Conservation (phyloP, 1,140 invertebrate genomes). For the Hypsibius dujardini region DNA sequence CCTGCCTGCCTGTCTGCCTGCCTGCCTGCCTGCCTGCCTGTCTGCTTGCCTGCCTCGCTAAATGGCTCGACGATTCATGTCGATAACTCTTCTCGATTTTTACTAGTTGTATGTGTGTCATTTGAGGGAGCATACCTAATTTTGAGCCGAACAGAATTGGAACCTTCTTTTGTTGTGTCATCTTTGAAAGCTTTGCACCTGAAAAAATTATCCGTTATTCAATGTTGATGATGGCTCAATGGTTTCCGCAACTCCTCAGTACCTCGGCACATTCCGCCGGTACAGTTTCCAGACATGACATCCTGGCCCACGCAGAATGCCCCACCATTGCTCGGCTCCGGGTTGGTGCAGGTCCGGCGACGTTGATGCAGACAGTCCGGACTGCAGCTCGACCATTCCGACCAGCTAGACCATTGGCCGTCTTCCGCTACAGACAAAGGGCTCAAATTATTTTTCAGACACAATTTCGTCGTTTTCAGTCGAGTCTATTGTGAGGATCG, state of each 20-base stretch:
- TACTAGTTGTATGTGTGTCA: not conserved
- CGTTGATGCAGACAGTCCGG: constrained; percentile 62
- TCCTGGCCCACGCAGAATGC: constrained; percentile 64
- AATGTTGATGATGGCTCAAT: not conserved
- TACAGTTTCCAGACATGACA: constrained; percentile 47
- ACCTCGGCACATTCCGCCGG: constrained; percentile 45
- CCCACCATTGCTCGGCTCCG: constrained; percentile 57
- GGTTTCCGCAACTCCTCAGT: not conserved
- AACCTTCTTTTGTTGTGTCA: not conserved
- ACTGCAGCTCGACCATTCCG: constrained; percentile 65
- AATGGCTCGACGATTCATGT: not conserved
- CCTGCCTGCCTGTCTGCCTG: no score
- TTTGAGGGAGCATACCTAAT: not conserved
- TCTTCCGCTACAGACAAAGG: constrained; percentile 35
- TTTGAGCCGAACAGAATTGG: not conserved
- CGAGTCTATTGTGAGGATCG: constrained; percentile 20
- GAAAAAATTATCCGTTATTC: no score
- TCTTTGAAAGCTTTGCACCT: not conserved
- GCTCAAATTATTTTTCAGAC: no score
- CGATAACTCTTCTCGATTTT: not conserved
- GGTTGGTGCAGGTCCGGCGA: constrained; percentile 56
- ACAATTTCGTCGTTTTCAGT: not conserved
- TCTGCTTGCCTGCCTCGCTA: no score
- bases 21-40: no score
- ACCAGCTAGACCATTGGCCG: constrained; percentile 74